Base-by-base conservation (phyloP, 2,797 vertebrate species). In the Micropoecilia bifurca region DNA sequence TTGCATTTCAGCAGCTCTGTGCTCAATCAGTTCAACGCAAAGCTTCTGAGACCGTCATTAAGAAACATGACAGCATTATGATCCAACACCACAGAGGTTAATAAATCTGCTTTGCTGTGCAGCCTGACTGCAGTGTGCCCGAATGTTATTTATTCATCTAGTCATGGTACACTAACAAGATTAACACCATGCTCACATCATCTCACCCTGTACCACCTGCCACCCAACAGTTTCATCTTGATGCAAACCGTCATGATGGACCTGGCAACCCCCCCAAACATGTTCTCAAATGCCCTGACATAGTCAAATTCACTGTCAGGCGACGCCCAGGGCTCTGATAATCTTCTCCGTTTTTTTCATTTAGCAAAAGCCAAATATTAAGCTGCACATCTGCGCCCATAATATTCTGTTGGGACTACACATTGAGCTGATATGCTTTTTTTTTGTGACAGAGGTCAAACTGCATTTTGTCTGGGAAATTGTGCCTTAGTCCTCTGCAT, bases 161-260 rank as follows among this genome's bases (percentile, higher is more conserved):
- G 90, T 85, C 87, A 89, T 41, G 79, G 76, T 46, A 61, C 69
- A 71, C 81, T 83, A 88, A 92, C 79, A 87, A 78, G 87, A 91
- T 92, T 90, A 91, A 90, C 82, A 84, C 73, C 83, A 80, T 77
- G 86, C 68, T 76, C 48, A 78, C 68, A 83, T 87, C 87, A 89
- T 88, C 76, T 77, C 73, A 30, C 74, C 30, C 43, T 13, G 73
- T 33, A 53, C 85, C 88, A 88, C 85, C 87, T 88, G 88, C 76
- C 87, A 88, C 76, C 80, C 73, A 77, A 78, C 75, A 85, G 73
- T 73, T 86, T 79, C 83, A 76, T 79, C 61, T 82, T 80, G 71
- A 89, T 79, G 83, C 78, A 88, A 76, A 80, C 47, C 76, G 66
- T 80, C 68, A 71, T 45, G 59, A 82, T 74, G 16, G 85, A 86